These are phyloP conservation scores for Enoplosus armatus DNA, from an alignment of 2,797 vertebrate genomes.

Conservation along the genomic window DNA sequence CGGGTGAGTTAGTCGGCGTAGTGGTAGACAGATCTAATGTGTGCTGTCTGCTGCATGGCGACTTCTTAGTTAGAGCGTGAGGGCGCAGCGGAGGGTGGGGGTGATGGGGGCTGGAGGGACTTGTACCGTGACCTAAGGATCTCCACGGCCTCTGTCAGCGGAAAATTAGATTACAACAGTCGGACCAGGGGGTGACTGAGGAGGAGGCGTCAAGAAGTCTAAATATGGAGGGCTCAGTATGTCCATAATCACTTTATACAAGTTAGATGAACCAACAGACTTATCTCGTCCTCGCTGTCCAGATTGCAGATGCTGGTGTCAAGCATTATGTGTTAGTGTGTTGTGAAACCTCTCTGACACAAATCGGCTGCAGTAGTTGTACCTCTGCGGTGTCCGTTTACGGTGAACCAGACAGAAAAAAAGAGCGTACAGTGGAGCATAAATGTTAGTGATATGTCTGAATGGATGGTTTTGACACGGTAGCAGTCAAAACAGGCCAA, in stretches of 20 bases:
- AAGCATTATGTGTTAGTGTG: constrained; percentile 30
- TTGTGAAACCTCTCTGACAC: constrained; percentile 32
- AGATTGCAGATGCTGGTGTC: constrained; percentile 73
- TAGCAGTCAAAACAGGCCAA: constrained; percentile 60
- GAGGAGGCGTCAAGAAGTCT: constrained; percentile 88
- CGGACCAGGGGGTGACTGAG: constrained; percentile 78
- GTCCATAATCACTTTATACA: constrained; percentile 87
- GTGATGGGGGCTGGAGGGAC: constrained; percentile 66
- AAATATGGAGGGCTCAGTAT: constrained; percentile 86
- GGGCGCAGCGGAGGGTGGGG: constrained; percentile 50
- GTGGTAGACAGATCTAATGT: constrained; percentile 85
- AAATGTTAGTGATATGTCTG: constrained; percentile 56
- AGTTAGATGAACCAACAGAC: constrained; percentile 84
- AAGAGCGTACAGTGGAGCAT: constrained; percentile 43
- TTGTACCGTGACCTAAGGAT: constrained; percentile 83
- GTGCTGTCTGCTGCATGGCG: constrained; percentile 84
- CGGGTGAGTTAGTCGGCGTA: constrained; percentile 46
- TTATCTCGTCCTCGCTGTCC: constrained; percentile 81
- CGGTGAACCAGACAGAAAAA: constrained; percentile 10
- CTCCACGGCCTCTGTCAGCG: constrained; percentile 86
- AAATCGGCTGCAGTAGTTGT: constrained; percentile 39
- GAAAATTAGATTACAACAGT: constrained; percentile 89
- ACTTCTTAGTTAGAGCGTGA: constrained; percentile 83
- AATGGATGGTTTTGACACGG: constrained; percentile 58
- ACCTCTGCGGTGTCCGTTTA: constrained; percentile 48